Base-by-base conservation (phyloP, 2,888 invertebrate genomes). In the Cactoblastis cactorum region DNA sequence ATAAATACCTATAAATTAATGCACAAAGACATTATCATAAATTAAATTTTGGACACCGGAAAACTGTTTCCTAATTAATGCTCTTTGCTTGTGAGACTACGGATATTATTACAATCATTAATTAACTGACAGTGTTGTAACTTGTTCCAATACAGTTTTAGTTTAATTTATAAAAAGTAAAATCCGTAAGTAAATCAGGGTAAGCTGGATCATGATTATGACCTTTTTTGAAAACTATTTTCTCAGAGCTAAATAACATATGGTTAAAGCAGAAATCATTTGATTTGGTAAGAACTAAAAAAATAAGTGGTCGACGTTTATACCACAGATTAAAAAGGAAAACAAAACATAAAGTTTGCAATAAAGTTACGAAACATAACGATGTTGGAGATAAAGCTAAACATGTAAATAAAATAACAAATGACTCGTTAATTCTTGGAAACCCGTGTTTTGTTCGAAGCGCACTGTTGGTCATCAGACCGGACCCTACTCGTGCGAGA, bases 381-480 rank as follows among this genome's bases (percentile, higher is more conserved):
- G 60, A 65, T 57, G 55, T 53, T 57, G 55, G 58, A 63, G 61
- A 65, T 62, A 67, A 70, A 74, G 68, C 63, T 60, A 56, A 65
- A 60, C 58, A 59, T 61, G 63, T 62, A 69, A 73, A 69, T 70
- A 69, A 72, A 73, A 69, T 63, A 74, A 69, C 61, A 69, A 57
- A 50, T 51, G 19, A 53, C 51, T 53, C 61, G 58, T 65, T 65
- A 64, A 65, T 77, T 76, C 75, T 71, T 55, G 62, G 75, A 75
- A 76, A 39, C 15, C 9, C 14, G 50, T 52, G 54, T 53, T 52
- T 53, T 54, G 53, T 9, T 12, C 33, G 12, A 12, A 17, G 12
- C 17, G 8, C 22, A 22, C 22, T 28, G 5, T 28, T 28, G 28
- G 28, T 28, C 28, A 6, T 9, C 28, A n/a, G n/a, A n/a, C n/a